phyloP scores from a whole-genome alignment of 1,140 invertebrate genomes.

The Aricia agestis region DNA sequence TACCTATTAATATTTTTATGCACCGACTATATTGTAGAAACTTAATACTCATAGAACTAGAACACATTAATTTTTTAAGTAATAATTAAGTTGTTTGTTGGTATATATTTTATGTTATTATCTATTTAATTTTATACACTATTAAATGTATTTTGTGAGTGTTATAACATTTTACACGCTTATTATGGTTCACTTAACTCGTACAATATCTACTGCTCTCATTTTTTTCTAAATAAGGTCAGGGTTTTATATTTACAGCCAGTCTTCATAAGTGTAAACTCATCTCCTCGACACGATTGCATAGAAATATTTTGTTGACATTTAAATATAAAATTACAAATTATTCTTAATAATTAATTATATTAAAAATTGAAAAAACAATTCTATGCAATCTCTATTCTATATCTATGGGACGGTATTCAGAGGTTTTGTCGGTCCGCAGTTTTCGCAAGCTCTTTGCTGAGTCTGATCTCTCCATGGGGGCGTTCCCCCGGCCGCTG shows the following conservation, averaged over 20 bases:
- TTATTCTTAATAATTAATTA: neutral
- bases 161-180: neutral
- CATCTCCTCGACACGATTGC: neutral
- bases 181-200: neutral
- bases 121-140: neutral
- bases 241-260: neutral
- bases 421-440: conserved; percentile 40
- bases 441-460: conserved; percentile 78
- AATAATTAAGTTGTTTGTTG: too few species aligned
- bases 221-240: neutral
- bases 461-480: conserved; percentile 76
- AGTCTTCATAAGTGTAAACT: neutral
- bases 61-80: too few species aligned
- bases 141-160: neutral
- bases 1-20: too few species aligned
- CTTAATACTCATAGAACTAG: too few species aligned
- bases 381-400: neutral
- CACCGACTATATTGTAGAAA: too few species aligned
- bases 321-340: neutral
- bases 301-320: neutral
- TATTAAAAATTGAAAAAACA: conserved; percentile 3
- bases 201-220: neutral
- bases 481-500: conserved; percentile 66
- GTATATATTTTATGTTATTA: neutral
- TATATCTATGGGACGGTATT: conserved; percentile 19